phyloP scores from a whole-genome alignment of 2,888 invertebrate genomes.

The Liopterus haemorrhoidalis region DNA sequence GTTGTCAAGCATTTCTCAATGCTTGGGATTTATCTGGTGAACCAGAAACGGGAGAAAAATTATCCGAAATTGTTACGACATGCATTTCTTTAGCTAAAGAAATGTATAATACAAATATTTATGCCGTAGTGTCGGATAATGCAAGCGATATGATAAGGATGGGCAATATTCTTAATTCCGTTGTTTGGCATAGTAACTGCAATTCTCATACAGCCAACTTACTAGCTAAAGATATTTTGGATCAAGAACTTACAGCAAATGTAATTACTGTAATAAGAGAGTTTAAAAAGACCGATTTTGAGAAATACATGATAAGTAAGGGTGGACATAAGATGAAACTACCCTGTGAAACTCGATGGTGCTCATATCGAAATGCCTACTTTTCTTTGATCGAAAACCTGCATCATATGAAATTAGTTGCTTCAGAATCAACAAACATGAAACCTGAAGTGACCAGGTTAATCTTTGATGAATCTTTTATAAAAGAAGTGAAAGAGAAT shows the following conservation, averaged over 20 bases:
- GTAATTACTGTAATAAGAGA: constrained; percentile 19
- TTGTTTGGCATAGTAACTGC: constrained; percentile 31
- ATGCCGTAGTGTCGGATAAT: constrained; percentile 33
- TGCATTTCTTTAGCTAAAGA: constrained; percentile 25
- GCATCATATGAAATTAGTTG: constrained; percentile 4
- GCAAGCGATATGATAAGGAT: constrained; percentile 31
- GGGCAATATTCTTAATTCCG: constrained; percentile 22
- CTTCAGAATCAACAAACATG: constrained; percentile 7
- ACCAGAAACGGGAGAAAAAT: constrained; percentile 20
- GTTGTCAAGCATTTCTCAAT: constrained; percentile 23
- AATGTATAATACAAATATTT: constrained; percentile 24
- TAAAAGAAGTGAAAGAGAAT: constrained; percentile 14
- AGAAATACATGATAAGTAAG: constrained; percentile 19
- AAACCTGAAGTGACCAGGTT: constrained; percentile 2
- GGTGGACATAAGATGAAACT: constrained; percentile 22
- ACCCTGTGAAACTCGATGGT: constrained; percentile 16
- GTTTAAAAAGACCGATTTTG: constrained; percentile 24
- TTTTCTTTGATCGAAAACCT: constrained; percentile 13
- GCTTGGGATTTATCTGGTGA: constrained; percentile 26
- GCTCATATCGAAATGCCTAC: constrained; percentile 15
- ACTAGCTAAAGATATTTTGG: constrained; percentile 29
- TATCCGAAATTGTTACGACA: constrained; percentile 25
- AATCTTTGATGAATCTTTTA: constrained; percentile 22
- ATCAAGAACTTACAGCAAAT: constrained; percentile 20
- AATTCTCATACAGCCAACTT: constrained; percentile 32